These are phyloP conservation scores for Scolopax mira DNA, from an alignment of 2,113 vertebrate genomes.

Conservation along the genomic window DNA sequence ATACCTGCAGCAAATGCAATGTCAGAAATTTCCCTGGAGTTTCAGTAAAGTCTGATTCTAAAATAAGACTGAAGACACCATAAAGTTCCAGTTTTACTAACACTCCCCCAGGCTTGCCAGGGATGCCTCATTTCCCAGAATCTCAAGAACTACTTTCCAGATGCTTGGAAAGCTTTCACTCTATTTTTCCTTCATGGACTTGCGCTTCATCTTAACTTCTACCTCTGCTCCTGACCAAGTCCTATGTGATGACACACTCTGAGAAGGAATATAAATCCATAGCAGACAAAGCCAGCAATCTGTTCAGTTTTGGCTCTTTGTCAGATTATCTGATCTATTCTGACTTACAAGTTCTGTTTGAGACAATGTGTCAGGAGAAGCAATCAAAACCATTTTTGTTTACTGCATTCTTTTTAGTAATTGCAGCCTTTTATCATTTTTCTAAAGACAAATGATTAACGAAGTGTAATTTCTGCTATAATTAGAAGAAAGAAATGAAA, in stretches of 20 bases:
- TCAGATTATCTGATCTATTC: background rate
- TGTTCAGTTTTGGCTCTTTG: background rate
- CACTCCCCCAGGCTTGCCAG: background rate
- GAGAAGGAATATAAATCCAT: background rate
- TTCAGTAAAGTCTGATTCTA: background rate
- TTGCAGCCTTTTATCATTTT: constrained; percentile 4
- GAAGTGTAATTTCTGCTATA: background rate
- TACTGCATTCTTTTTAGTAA: constrained; percentile 2
- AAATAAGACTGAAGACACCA: constrained; percentile 1
- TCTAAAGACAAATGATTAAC: constrained; percentile 12
- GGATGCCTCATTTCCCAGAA: background rate
- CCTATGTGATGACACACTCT: background rate
- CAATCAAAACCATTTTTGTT: constrained; percentile 15
- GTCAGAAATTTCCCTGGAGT: background rate
- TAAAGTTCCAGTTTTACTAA: background rate
- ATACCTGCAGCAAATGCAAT: background rate
- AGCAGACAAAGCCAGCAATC: background rate
- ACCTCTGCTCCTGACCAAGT: background rate
- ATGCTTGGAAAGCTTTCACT: background rate
- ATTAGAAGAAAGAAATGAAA: constrained; percentile 23
- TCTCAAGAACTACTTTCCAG: background rate
- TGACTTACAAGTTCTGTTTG: background rate
- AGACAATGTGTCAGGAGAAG: background rate
- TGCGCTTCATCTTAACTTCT: background rate
- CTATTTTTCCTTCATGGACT: background rate